Evolutionary conservation across 2,113 vertebrate genomes (phyloP).

Genomic region (Diphyllodes magnificus): DNA sequence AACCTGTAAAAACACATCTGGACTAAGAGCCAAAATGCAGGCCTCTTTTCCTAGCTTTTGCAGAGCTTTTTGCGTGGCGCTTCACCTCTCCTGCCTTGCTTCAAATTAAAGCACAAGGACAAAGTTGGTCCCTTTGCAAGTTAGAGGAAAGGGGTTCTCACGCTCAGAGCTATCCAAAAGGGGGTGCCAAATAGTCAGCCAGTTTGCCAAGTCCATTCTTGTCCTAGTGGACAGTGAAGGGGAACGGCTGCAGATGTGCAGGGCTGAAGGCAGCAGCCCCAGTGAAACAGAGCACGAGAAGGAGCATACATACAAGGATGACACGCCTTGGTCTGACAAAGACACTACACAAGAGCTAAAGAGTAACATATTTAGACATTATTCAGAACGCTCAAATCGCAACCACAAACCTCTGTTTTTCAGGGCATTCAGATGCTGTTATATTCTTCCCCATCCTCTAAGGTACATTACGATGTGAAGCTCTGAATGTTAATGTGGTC

Average conservation of each 20-base stretch:
- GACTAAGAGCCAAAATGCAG: not conserved
- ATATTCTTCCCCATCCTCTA: not conserved
- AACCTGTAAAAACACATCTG: not conserved
- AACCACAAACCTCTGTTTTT: not conserved
- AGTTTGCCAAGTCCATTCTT: not conserved
- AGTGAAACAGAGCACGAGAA: rapidly evolving
- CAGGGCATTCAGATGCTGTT: not conserved
- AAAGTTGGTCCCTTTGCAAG: not conserved
- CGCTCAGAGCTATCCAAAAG: not conserved
- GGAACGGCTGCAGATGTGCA: not conserved
- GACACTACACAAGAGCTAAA: not conserved
- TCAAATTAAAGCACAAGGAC: not conserved
- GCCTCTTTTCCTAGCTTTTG: not conserved
- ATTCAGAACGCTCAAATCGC: not conserved
- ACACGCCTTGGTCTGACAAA: not conserved
- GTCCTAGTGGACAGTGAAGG: rapidly evolving
- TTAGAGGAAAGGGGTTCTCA: not conserved
- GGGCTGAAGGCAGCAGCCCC: not conserved
- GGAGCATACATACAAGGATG: not conserved
- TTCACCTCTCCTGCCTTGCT: not conserved
- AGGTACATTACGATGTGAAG: not conserved
- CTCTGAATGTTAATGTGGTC: not conserved
- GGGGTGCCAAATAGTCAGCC: not conserved
- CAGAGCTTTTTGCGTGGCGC: not conserved
- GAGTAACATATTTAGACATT: not conserved